Evolutionary conservation across 2,888 invertebrate genomes (phyloP).

Genomic region (Campaea margaritaria): DNA sequence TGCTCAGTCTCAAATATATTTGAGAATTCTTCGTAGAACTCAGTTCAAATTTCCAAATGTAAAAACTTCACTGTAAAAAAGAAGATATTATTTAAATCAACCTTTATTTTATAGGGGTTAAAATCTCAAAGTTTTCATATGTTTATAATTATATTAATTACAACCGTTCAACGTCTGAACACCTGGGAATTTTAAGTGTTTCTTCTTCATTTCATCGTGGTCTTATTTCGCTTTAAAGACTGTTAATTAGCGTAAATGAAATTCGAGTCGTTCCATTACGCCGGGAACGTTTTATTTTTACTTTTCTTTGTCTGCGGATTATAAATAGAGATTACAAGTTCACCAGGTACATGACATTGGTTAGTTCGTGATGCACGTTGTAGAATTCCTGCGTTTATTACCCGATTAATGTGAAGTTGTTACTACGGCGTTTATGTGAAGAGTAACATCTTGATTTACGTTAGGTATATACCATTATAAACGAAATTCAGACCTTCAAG

Average conservation of each 20-base stretch:
- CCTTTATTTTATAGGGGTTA: too few relatives aligned
- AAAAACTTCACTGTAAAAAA: too few relatives aligned
- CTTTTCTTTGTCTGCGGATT: constrained; percentile 34
- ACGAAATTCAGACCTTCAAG: not conserved
- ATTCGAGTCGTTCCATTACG: constrained; percentile 27
- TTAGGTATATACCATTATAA: not conserved
- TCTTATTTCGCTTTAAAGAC: constrained; percentile 24
- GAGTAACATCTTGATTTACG: constrained; percentile 4
- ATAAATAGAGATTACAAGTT: constrained; percentile 36
- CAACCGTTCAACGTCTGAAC: too few relatives aligned
- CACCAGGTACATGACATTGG: constrained; percentile 27
- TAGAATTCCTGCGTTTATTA: constrained; percentile 20
- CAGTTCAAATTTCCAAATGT: too few relatives aligned
- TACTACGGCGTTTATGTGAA: constrained; percentile 10
- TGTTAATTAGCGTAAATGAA: constrained; percentile 36
- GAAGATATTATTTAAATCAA: too few relatives aligned
- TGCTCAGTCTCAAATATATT: not conserved
- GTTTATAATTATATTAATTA: too few relatives aligned
- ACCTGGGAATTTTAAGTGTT: constrained; percentile 1
- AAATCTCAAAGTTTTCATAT: too few relatives aligned
- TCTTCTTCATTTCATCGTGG: constrained; percentile 9
- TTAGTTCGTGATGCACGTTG: constrained; percentile 15
- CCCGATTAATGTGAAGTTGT: not conserved
- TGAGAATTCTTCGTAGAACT: too few relatives aligned
- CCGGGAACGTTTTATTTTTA: constrained; percentile 38